These are phyloP conservation scores for Vidua chalybeata DNA, from an alignment of 2,113 vertebrate species.

Conservation along the genomic window DNA sequence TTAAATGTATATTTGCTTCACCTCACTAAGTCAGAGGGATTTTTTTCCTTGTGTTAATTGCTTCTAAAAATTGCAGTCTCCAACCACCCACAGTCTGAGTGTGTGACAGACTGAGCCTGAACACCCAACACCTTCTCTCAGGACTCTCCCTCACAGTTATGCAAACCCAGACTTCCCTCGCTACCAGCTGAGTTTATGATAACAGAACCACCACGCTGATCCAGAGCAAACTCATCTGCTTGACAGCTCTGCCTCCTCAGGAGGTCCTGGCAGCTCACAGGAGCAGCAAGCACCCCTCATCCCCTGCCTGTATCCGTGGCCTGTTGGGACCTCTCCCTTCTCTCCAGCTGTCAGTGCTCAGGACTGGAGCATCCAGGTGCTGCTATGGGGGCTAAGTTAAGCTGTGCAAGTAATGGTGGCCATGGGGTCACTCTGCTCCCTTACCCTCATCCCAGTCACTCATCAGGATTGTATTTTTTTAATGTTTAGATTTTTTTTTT, in stretches of 20 bases:
- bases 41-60: not conserved
- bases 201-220: fast-evolving
- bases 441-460: not conserved
- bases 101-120: not conserved
- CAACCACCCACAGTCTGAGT: not conserved
- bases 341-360: not conserved
- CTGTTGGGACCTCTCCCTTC: not conserved
- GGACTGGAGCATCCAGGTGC: not conserved
- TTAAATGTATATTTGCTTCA: not conserved
- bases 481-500: not conserved
- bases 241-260: fast-evolving
- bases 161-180: not conserved
- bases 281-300: not conserved
- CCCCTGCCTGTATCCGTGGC: fast-evolving
- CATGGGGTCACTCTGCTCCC: not conserved
- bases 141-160: not conserved
- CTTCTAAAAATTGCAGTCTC: not conserved
- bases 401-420: not conserved
- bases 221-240: not conserved
- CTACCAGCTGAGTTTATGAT: not conserved
- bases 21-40: not conserved
- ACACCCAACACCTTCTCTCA: not conserved
- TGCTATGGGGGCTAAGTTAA: fast-evolving
- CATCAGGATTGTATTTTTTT: not conserved
- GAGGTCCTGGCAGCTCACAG: not conserved